Percentiles rank a stretch among this genome's conserved stretches.
phyloP scores from a whole-genome alignment of 2,113 vertebrate species.

The Leucosticte australis region DNA sequence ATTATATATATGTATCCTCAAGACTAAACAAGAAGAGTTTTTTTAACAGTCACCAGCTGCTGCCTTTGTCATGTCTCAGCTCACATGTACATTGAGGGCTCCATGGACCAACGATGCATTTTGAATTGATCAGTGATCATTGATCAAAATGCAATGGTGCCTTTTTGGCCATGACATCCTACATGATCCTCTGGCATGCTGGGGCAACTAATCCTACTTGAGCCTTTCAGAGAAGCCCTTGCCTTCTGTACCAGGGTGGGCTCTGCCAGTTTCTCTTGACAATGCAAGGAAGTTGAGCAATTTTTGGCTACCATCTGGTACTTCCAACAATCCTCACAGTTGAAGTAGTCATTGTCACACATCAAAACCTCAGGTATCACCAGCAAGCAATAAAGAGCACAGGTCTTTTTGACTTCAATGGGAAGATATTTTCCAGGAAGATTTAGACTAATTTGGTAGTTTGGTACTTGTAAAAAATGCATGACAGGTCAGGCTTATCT shows the following conservation, averaged over 20 bases:
- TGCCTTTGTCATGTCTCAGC: neutral
- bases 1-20: neutral
- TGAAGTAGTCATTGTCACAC: neutral
- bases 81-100: neutral
- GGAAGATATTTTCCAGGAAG: neutral
- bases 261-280: neutral
- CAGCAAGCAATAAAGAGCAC: neutral
- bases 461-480: neutral
- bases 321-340: neutral
- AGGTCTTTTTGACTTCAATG: neutral
- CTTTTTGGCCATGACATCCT: neutral
- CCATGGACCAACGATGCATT: rapidly evolving
- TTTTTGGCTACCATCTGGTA: neutral
- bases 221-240: neutral
- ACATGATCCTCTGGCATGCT: rapidly evolving
- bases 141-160: neutral
- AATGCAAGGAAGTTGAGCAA: neutral
- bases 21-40: neutral
- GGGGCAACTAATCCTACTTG: neutral
- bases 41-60: neutral
- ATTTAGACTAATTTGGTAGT: neutral
- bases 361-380: neutral
- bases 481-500: neutral
- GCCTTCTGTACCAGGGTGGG: neutral
- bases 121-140: neutral